Evolutionary conservation across 2,113 vertebrate genomes (phyloP), one percentile per base, ranked within the genome.

Genomic region (Anhinga anhinga): DNA sequence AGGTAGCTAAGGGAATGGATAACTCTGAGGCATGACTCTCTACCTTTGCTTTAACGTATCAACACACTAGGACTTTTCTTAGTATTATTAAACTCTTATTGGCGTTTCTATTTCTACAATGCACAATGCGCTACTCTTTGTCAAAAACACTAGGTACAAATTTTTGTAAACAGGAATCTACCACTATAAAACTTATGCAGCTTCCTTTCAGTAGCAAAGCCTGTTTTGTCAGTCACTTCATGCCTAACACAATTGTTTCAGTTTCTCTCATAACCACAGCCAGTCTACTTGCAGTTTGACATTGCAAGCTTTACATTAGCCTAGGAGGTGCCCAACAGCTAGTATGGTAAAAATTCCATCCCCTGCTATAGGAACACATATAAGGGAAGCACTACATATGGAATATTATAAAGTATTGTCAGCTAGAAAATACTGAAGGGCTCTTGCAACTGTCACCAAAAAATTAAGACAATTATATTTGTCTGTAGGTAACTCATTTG

Each of bases 391-490:
- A 10, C 16, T 50, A 63, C 7, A 15, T 72, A 78, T 15, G 14
- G 65, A 69, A 67, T 36, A 40, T 47, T 72, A 73, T 16, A 70
- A 94, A 84, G 15, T 80, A 59, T 20, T 63, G 23, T 82, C 93
- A 36, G 36, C 19, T 49, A 65, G 36, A 58, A 92, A 89, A 89
- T 69, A 87, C 17, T 49, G 65, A 86, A 61, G 8, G 32, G 27
- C 50, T 80, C 70, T 61, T 44, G 38, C 29, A 74, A 45, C 10
- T 59, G 53, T 82, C 38, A 47, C 21, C 42, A 95, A 65, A 49
- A 96, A 90, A 95, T 80, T 87, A 90, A 93, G 82, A 61, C 5
- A 70, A 69, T 86, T 30, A 36, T 58, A 82, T 94, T 83, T 34
- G 8, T 76, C 82, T 84, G 50, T 42, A 86, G 18, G 30, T 73